Evolutionary conservation across 2,888 invertebrate genomes (phyloP).

Genomic region (Theristus sp.): DNA sequence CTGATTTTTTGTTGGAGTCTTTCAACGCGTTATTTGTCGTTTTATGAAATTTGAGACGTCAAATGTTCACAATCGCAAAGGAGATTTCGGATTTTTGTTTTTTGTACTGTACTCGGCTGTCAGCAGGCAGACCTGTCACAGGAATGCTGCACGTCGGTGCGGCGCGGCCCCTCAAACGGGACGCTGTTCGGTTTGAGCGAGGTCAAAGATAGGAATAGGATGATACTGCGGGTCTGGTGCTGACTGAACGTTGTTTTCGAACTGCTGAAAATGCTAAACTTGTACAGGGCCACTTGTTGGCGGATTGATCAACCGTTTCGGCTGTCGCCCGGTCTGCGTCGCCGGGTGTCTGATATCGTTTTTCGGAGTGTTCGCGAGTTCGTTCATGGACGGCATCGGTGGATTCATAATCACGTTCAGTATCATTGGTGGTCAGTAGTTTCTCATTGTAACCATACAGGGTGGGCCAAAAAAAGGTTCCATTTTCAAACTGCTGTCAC

Average conservation of each 20-base stretch:
- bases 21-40: neutral
- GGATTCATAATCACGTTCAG: slow-evolving; percentile 65
- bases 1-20: neutral
- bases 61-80: no score
- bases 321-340: slow-evolving; percentile 70
- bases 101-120: no score
- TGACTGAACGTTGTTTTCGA: no score
- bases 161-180: neutral
- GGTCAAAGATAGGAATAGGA: no score
- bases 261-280: neutral
- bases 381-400: slow-evolving; percentile 57
- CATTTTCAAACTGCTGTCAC: neutral
- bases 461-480: no score
- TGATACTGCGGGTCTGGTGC: no score
- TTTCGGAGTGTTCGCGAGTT: slow-evolving; percentile 49
- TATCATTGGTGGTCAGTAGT: slow-evolving; percentile 52
- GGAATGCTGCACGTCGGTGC: neutral
- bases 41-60: no score
- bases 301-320: slow-evolving; percentile 75
- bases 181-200: no score
- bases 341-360: slow-evolving; percentile 55
- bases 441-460: neutral
- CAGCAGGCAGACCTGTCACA: neutral
- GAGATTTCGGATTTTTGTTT: no score
- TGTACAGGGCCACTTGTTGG: slow-evolving; percentile 68